Base-by-base conservation (phyloP, 1,140 invertebrate species). In the Drosophila simulans region DNA sequence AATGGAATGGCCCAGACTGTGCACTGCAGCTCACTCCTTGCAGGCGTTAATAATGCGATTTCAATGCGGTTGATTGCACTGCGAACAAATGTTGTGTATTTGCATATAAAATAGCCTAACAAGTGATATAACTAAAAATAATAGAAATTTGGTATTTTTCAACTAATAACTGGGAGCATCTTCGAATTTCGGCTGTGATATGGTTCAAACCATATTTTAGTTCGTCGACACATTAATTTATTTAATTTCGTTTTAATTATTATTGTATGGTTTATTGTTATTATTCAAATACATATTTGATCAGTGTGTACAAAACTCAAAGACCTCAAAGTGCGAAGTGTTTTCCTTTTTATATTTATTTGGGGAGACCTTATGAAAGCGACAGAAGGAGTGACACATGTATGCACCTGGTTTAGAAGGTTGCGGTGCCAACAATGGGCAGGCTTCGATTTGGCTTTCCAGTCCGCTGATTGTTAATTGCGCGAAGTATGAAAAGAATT, bases 1-100 rank as follows among this genome's bases (percentile, higher is more conserved):
- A 70, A 70, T 70, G 66, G 66, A 37, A 27, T 42, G 54, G 54
- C 22, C 45, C 64, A 15, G 20, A 34, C 37, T 12, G 3, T 13
- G 45, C 17, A 63, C 22, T 58, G 53, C 22, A 35, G 42, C 39
- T 54, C 46, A 45, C 43, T 49, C 52, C 49, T 56, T 46, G 71
- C 83, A 88, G 84, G 84, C 84, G 84, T 89, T 89, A 89, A 89
- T 89, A 89, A 89, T 89, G 84, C 77, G 80, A 89, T 89, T 89
- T 90, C 85, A 89, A 80, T 89, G 84, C 84, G 80, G 52, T 69
- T 66, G 59, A 57, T 56, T 60, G 46, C 74, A 60, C 58, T 39
- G 62, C 12, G 5, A 39, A 39, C 10, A 22, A 39, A 53, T 31
- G 5, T 1, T 7, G 5, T 12, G 27, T 20, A 35, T 22, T 22